Evolutionary conservation across 2,113 vertebrate species (phyloP).

Genomic region (Jacana jacana): DNA sequence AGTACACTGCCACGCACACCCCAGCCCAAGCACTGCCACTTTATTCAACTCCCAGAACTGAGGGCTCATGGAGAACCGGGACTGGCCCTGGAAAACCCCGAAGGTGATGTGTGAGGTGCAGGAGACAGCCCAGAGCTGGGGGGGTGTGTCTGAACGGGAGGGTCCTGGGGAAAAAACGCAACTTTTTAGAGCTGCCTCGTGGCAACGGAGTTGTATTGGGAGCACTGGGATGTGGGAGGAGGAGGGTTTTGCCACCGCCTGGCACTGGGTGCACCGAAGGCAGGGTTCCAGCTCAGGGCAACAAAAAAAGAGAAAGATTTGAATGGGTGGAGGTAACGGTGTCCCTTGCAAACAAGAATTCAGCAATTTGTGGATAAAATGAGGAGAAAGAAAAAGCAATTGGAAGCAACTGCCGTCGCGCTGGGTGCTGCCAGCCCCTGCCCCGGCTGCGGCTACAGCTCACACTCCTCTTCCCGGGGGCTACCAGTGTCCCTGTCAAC

Average conservation of each 20-base stretch:
- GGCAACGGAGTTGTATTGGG: neutral
- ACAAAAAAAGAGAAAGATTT: neutral
- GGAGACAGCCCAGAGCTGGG: no score
- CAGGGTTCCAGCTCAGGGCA: neutral
- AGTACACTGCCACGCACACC: no score
- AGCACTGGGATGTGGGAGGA: neutral
- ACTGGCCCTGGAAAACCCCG: no score
- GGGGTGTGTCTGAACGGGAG: no score
- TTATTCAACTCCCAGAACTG: no score
- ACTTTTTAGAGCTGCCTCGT: neutral
- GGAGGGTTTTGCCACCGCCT: neutral
- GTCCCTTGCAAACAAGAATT: neutral
- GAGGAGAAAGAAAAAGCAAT: neutral
- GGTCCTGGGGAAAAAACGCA: no score
- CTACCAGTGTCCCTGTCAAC: constrained; percentile 77
- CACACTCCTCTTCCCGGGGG: neutral
- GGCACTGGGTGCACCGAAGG: neutral
- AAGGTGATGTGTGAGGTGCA: no score
- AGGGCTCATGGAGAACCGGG: no score
- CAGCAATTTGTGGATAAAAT: neutral
- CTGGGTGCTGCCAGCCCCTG: neutral
- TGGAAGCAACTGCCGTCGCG: neutral
- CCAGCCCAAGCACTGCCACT: no score
- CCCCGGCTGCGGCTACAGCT: neutral
- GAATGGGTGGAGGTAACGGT: neutral